phyloP scores from a whole-genome alignment of 2,113 vertebrate genomes.

The Silurus meridionalis region DNA sequence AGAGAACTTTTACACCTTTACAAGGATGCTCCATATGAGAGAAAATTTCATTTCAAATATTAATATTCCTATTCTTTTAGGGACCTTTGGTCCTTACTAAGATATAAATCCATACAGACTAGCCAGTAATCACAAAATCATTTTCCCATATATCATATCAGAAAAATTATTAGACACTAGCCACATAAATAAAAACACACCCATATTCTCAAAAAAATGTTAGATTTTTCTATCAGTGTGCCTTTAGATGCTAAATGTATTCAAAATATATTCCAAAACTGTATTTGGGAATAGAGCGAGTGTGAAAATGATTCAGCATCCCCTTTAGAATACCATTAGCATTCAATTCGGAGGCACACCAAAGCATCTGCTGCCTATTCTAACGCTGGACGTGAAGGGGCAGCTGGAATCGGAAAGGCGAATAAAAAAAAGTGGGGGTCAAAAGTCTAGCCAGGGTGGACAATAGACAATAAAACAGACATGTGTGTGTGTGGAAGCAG shows the following conservation, averaged over 20 bases:
- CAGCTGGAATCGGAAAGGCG: conserved; percentile 73
- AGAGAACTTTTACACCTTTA: too few species aligned
- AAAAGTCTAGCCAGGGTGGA: conserved; percentile 73
- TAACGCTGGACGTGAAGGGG: conserved; percentile 68
- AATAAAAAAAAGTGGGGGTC: conserved; percentile 68
- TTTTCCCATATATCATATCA: conserved; percentile 56
- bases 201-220: conserved; percentile 10
- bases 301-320: conserved; percentile 66
- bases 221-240: conserved; percentile 20
- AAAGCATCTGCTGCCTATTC: conserved; percentile 73
- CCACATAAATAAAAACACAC: not conserved
- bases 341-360: conserved; percentile 63
- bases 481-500: conserved; percentile 66
- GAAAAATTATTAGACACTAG: not conserved
- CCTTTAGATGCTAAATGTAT: conserved; percentile 27
- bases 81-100: not conserved
- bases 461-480: conserved; percentile 75
- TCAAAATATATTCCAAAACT: conserved; percentile 43
- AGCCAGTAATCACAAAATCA: conserved; percentile 58
- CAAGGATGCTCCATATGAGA: too few species aligned
- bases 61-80: not conserved
- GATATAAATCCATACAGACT: not conserved
- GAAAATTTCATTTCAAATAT: too few species aligned
- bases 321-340: conserved; percentile 67
- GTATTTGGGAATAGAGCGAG: conserved; percentile 29